Evolutionary conservation across 2,113 vertebrate species (phyloP).

Genomic region (Atrichornis clamosus): DNA sequence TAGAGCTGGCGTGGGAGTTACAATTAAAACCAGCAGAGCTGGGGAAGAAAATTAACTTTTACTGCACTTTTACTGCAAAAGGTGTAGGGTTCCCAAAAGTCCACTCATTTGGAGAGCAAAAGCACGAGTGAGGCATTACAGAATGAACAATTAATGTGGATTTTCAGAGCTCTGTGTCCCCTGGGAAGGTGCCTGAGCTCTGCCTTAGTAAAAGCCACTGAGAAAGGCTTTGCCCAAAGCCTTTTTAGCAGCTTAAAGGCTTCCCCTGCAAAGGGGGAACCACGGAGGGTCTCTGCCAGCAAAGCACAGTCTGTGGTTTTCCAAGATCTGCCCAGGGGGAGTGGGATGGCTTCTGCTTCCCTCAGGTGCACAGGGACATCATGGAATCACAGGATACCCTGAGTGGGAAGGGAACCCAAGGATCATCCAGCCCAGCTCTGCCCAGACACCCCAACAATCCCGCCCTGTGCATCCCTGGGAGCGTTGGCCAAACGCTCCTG

Average conservation of each 20-base stretch:
- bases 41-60: background rate
- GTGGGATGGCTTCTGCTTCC: background rate
- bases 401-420: background rate
- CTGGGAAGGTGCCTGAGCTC: background rate
- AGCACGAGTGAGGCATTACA: background rate
- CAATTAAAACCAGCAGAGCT: background rate
- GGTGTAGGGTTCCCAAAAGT: background rate
- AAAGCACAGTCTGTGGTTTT: accelerated
- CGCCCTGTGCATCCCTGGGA: background rate
- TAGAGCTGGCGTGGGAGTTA: background rate
- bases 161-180: background rate
- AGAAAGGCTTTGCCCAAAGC: background rate
- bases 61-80: background rate
- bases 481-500: background rate
- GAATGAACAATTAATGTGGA: background rate
- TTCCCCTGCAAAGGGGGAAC: background rate
- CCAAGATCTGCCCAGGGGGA: background rate
- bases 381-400: background rate
- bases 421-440: accelerated
- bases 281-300: accelerated
- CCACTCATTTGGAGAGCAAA: background rate
- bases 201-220: background rate
- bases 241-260: background rate
- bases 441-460: background rate
- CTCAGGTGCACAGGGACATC: background rate